phyloP scores from a whole-genome alignment of 1,140 invertebrate genomes.

The Stenopsyche tienmushanensis region DNA sequence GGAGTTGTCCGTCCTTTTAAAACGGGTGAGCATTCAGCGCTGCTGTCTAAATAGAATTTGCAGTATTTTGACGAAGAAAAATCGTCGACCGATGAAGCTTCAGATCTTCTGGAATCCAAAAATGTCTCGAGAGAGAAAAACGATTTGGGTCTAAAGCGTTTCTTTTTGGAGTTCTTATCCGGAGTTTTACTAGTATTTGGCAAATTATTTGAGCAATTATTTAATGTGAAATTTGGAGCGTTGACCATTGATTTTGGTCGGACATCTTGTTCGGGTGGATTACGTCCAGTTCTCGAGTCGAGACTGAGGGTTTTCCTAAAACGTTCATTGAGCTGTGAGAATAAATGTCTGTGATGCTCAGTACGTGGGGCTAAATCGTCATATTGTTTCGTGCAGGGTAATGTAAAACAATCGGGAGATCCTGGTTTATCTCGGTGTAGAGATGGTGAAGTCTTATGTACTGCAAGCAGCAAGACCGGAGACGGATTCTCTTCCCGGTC shows the following conservation, averaged over 20 bases:
- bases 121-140: constrained; percentile 56
- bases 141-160: constrained; percentile 48
- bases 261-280: constrained; percentile 44
- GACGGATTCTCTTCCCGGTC: constrained; percentile 31
- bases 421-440: neutral
- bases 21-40: constrained; percentile 54
- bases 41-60: constrained; percentile 54
- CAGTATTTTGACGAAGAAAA: constrained; percentile 56
- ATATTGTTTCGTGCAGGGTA: constrained; percentile 1
- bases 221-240: constrained; percentile 14
- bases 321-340: constrained; percentile 53
- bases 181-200: constrained; percentile 49
- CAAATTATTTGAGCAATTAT: constrained; percentile 18
- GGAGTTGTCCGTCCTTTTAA: constrained; percentile 49
- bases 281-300: constrained; percentile 49
- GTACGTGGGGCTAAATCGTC: constrained; percentile 44
- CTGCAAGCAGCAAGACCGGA: constrained; percentile 36
- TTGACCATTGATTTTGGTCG: constrained; percentile 52
- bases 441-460: constrained; percentile 15
- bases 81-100: constrained; percentile 54
- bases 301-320: constrained; percentile 55
- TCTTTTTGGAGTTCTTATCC: constrained; percentile 50
- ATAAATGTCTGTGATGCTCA: constrained; percentile 48
- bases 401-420: neutral
- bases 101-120: constrained; percentile 54